Base-by-base conservation (phyloP, 2,888 invertebrate genomes). In the Lithodes maja region DNA sequence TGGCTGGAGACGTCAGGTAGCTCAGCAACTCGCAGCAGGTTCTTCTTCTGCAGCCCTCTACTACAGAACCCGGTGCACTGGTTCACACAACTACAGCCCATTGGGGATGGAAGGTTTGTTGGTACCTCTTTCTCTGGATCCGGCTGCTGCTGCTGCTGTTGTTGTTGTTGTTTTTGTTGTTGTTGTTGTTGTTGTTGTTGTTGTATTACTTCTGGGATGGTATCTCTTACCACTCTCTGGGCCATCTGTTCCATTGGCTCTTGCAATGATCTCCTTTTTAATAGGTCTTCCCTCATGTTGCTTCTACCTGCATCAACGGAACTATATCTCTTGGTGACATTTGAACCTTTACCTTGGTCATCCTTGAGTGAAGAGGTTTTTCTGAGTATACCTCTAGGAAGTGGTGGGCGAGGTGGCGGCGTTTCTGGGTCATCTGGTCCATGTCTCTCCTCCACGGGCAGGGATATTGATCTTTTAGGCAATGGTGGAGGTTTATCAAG, bases 351-450 rank as follows among this genome's bases (percentile, higher is more conserved):
- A 94, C 80, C 92, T 92, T 74, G 79, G 3, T 92, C 92, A 3
- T 92, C 91, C 55, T 92, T 91, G 15, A 92, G 87, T 9, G 93
- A 92, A n/a, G 92, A 90, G 75, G 95, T 95, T 93, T 96, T 96
- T 61, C 96, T 95, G 86, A 97, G 94, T 93, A 97, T 97, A 92
- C 96, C 96, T 93, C 96, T 95, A 61, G 96, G 96, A 92, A 96
- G 93, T 3, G 96, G 96, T 68, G 96, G 96, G 93, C 96, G 94
- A 2, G 96, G 96, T 52, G 96, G 96, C 2, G 95, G 95, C 69
- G 90, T 86, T 7, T 91, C 91, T 68, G 83, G 79, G 5, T 90
- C 90, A 49, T 54, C 93, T 91, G 93, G 93, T 3, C 93, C 94
- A 92, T 94, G 93, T 92, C 93, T 94, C 93, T 94, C 95, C 89